phyloP scores from a whole-genome alignment of 2,113 vertebrate genomes.

The Eonycteris spelaea region DNA sequence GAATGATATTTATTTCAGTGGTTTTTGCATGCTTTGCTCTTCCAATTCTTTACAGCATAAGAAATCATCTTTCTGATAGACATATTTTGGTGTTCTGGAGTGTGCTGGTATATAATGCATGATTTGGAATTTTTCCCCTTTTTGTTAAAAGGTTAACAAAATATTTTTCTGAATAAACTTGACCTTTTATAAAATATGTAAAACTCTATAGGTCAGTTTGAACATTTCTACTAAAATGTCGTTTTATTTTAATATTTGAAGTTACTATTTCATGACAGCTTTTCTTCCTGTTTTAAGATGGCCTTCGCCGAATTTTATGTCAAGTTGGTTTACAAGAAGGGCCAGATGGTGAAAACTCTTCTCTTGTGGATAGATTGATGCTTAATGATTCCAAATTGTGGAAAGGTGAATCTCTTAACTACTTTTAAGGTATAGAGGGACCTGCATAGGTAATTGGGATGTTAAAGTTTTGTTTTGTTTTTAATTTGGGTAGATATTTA shows the following conservation, averaged over 20 bases:
- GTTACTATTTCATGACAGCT: neutral
- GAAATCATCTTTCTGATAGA: neutral
- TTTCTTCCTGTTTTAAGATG: slow-evolving; percentile 83
- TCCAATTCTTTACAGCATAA: neutral
- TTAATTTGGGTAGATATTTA: neutral
- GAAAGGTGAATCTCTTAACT: slow-evolving; percentile 89
- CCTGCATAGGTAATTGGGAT: neutral
- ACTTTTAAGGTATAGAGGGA: neutral
- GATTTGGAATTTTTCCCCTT: slow-evolving; percentile 14
- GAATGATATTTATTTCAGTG: neutral
- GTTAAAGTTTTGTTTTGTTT: neutral
- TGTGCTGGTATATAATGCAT: neutral
- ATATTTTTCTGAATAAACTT: slow-evolving; percentile 33
- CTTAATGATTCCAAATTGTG: slow-evolving; percentile 97
- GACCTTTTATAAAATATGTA: neutral
- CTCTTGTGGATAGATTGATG: slow-evolving; percentile 95
- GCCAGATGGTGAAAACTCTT: slow-evolving; percentile 91
- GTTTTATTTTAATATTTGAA: slow-evolving; percentile 28
- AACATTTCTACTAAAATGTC: neutral
- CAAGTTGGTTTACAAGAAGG: slow-evolving; percentile 94
- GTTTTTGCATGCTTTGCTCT: neutral
- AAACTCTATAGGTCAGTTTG: neutral
- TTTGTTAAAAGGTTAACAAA: slow-evolving; percentile 40
- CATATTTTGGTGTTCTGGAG: neutral
- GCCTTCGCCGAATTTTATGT: slow-evolving; percentile 93